Evolutionary conservation across 2,797 vertebrate species (phyloP).

Genomic region (Smutsia temminckii): DNA sequence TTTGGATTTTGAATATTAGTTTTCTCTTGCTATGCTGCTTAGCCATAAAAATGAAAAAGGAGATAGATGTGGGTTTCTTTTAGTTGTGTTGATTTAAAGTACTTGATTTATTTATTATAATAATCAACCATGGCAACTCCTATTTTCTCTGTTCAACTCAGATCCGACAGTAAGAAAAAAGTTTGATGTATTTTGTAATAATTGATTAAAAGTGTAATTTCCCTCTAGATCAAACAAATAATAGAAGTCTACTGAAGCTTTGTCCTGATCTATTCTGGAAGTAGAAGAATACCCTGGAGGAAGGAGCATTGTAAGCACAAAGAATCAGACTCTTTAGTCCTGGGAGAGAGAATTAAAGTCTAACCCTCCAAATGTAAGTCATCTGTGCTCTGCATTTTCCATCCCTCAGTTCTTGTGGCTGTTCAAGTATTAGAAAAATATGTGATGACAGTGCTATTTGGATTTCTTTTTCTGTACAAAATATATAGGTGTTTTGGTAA

Average conservation of each 20-base stretch:
- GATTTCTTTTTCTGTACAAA: neutral
- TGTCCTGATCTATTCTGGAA: slow-evolving; percentile 68
- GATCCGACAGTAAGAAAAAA: slow-evolving; percentile 43
- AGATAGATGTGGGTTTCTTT: slow-evolving; percentile 62
- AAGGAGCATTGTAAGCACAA: slow-evolving; percentile 67
- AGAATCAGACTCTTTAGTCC: slow-evolving; percentile 41
- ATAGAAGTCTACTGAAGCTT: slow-evolving; percentile 74
- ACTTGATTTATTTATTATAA: slow-evolving; percentile 59
- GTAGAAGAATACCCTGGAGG: slow-evolving; percentile 69
- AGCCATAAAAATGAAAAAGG: slow-evolving; percentile 63
- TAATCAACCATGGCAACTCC: slow-evolving; percentile 44
- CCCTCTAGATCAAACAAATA: slow-evolving; percentile 61
- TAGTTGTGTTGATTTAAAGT: slow-evolving; percentile 55
- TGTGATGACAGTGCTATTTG: neutral
- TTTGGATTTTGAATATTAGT: slow-evolving; percentile 77
- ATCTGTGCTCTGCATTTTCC: neutral
- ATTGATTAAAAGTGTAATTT: slow-evolving; percentile 71
- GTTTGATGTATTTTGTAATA: slow-evolving; percentile 28
- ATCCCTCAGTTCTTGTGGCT: neutral
- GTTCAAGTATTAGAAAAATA: neutral
- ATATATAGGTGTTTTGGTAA: neutral
- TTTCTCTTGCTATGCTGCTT: slow-evolving; percentile 61
- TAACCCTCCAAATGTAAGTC: slow-evolving; percentile 82
- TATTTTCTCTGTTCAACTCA: slow-evolving; percentile 52
- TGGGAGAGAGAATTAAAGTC: slow-evolving; percentile 59